phyloP scores from a whole-genome alignment of 2,888 invertebrate genomes.

The Taphrorychus bicolor region DNA sequence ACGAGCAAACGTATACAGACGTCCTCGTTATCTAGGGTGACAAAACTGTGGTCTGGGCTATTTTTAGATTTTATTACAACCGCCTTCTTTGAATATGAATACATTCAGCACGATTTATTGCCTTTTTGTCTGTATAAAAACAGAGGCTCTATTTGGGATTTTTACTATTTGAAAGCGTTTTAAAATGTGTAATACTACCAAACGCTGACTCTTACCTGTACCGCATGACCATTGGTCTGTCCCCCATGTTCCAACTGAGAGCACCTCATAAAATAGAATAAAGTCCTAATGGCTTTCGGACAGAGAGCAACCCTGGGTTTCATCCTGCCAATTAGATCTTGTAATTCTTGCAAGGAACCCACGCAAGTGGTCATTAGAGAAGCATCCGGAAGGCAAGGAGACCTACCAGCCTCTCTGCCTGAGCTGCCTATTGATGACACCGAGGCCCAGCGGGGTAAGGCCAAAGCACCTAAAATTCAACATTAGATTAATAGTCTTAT shows the following conservation, averaged over 20 bases:
- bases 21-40: no score
- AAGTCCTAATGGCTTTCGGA: conserved; percentile 77
- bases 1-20: no score
- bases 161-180: no score
- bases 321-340: conserved; percentile 73
- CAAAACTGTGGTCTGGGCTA: no score
- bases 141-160: no score
- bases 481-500: no score
- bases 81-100: no score
- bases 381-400: conserved; percentile 67
- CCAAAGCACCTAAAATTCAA: conserved; percentile 82
- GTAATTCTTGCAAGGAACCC: conserved; percentile 80
- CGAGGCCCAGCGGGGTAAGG: conserved; percentile 79
- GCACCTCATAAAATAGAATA: conserved; percentile 93
- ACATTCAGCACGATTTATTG: no score
- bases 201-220: conserved; percentile 47
- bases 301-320: conserved; percentile 62
- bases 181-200: no score
- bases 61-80: no score
- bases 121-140: no score
- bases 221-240: conserved; percentile 53
- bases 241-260: conserved; percentile 71
- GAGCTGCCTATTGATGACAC: conserved; percentile 61
- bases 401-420: conserved; percentile 51
- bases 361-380: conserved; percentile 87